A percentile compares a stretch with the other conserved stretches of the same genome.
These are phyloP conservation scores for Diplodus puntazzo DNA, from an alignment of 2,797 vertebrate genomes.

Conservation along the genomic window DNA sequence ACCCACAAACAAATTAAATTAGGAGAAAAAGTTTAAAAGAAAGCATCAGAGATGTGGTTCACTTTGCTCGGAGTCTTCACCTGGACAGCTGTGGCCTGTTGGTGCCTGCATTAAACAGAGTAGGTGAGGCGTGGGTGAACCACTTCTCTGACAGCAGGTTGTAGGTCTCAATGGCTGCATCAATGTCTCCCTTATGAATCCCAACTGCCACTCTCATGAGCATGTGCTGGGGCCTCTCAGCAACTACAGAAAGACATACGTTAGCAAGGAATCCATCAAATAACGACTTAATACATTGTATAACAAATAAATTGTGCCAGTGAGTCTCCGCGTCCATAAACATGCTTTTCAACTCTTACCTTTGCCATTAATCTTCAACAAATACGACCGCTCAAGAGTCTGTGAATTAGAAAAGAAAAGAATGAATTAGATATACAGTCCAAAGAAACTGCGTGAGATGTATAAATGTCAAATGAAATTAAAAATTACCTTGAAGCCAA, in stretches of 20 bases:
- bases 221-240: conserved; percentile 98
- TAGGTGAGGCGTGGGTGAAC: conserved; percentile 98
- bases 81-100: conserved; percentile 94
- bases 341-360: conserved; percentile 48
- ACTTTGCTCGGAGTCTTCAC: conserved; percentile 28
- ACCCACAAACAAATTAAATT: not conserved
- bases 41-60: not conserved
- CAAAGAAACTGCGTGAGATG: not conserved
- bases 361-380: conserved; percentile 96
- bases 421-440: not conserved
- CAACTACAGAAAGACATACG: conserved; percentile 77
- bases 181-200: conserved; percentile 91
- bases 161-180: conserved; percentile 94
- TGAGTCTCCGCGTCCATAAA: not conserved
- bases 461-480: not conserved
- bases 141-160: conserved; percentile 96
- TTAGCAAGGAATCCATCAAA: no score
- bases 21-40: not conserved
- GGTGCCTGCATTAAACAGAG: conserved; percentile 97
- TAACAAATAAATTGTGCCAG: not conserved
- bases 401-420: no score
- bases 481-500: conserved; percentile 91
- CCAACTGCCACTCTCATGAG: conserved; percentile 96
- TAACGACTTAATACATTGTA: no score
- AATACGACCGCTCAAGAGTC: conserved; percentile 96